A percentile compares a stretch with the other conserved stretches of the same genome.
Evolutionary conservation across 1,140 invertebrate species (phyloP).

Genomic region (Leptonema lineaticorne): DNA sequence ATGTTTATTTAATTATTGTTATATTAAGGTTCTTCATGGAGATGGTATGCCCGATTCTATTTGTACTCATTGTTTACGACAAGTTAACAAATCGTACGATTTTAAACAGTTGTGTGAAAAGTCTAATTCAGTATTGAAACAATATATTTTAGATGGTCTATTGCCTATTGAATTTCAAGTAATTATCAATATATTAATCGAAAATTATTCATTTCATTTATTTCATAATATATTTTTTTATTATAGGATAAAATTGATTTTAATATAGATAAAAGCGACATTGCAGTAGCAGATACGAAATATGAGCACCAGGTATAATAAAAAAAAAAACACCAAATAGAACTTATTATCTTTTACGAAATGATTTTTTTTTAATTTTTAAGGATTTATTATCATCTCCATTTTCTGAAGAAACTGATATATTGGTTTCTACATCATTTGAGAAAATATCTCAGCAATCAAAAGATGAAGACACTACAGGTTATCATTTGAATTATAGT

Average conservation of each 20-base stretch:
- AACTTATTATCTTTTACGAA: neutral
- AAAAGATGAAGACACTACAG: constrained; percentile 35
- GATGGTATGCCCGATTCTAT: constrained; percentile 36
- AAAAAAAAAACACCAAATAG: neutral
- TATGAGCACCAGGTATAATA: neutral
- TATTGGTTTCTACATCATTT: neutral
- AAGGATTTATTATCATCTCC: neutral
- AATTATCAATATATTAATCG: neutral
- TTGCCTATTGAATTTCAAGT: constrained; percentile 29
- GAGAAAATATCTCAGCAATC: constrained; percentile 20
- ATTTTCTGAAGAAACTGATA: constrained; percentile 3
- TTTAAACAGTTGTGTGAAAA: constrained; percentile 40
- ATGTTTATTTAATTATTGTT: neutral
- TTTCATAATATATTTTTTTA: neutral
- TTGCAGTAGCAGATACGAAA: neutral
- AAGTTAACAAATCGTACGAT: constrained; percentile 29
- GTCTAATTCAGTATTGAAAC: constrained; percentile 32
- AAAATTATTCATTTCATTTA: neutral
- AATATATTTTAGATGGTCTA: constrained; percentile 32
- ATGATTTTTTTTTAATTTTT: constrained; percentile 2
- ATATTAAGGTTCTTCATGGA: constrained; percentile 25
- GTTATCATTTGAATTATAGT: constrained; percentile 11
- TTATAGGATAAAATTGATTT: neutral
- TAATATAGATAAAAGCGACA: neutral
- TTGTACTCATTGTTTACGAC: constrained; percentile 33